A percentile compares a stretch with the other conserved stretches of the same genome.
Conservation (phyloP, 2,797 vertebrate species). For the Tenualosa thibaudeaui region DNA sequence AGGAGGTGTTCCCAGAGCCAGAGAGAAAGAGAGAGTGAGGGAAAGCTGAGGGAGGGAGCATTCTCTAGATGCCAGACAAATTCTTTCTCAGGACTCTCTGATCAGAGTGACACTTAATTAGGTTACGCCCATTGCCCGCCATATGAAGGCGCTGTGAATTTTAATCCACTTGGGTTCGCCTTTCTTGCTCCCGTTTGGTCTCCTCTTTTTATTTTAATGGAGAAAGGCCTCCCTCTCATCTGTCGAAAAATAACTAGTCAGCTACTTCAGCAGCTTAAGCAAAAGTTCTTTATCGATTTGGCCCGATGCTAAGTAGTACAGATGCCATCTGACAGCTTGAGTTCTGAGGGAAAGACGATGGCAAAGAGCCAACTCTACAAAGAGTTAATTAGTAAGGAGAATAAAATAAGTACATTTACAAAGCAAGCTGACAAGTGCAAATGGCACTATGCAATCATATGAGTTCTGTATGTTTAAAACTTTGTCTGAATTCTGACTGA, state of each 20-base stretch:
- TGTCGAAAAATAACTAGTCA: background rate
- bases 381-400: background rate
- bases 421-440: background rate
- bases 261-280: constrained; percentile 3
- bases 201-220: background rate
- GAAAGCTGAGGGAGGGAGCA: background rate
- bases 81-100: constrained; percentile 4
- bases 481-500: background rate
- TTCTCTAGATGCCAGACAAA: constrained; percentile 23
- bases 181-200: background rate
- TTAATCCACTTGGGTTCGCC: constrained; percentile 8
- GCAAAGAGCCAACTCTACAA: background rate
- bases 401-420: background rate
- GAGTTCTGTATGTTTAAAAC: background rate
- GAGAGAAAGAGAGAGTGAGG: background rate
- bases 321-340: constrained; percentile 22
- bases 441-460: background rate
- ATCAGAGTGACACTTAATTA: constrained; percentile 16
- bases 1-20: no score
- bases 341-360: background rate
- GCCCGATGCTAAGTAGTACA: background rate
- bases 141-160: constrained; percentile 16
- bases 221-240: background rate
- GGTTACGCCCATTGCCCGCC: constrained; percentile 14
- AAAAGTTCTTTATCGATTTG: constrained; percentile 21